A percentile compares a stretch with the other conserved stretches of the same genome.
Evolutionary conservation across 2,113 vertebrate species (phyloP).

Genomic region (Hippocampus barbouri): DNA sequence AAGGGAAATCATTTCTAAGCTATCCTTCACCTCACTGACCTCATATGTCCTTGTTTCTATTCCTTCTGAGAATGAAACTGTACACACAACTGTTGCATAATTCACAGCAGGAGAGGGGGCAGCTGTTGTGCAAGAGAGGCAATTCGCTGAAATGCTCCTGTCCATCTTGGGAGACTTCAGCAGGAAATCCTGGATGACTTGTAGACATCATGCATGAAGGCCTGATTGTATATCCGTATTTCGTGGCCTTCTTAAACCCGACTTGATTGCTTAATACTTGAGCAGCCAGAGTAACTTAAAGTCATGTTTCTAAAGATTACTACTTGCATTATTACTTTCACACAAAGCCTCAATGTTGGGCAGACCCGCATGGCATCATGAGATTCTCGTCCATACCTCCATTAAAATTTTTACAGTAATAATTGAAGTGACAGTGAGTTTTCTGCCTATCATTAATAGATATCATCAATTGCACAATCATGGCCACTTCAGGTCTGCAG

Average conservation of each 20-base stretch:
- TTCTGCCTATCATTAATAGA: too few relatives aligned
- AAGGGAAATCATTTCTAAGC: not conserved
- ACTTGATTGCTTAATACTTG: not conserved
- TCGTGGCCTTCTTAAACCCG: not conserved
- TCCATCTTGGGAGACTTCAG: slow-evolving; percentile 41
- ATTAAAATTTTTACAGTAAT: too few relatives aligned
- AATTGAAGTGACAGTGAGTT: too few relatives aligned
- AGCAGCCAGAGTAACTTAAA: not conserved
- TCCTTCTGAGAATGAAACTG: slow-evolving; percentile 21
- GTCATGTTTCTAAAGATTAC: not conserved
- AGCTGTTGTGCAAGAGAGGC: slow-evolving; percentile 40
- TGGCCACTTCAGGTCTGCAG: too few relatives aligned
- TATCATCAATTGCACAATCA: too few relatives aligned
- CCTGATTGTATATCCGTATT: not conserved
- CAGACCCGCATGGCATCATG: too few relatives aligned
- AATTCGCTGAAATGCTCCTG: slow-evolving; percentile 37
- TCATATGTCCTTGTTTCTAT: slow-evolving; percentile 43
- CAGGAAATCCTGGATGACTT: slow-evolving; percentile 39
- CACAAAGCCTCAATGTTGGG: too few relatives aligned
- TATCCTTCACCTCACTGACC: slow-evolving; percentile 16
- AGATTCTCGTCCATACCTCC: too few relatives aligned
- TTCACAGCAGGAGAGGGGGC: slow-evolving; percentile 40
- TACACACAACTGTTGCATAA: slow-evolving; percentile 55
- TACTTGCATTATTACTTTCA: too few relatives aligned
- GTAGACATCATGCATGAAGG: slow-evolving; percentile 17